phyloP scores from a whole-genome alignment of 2,888 invertebrate genomes.

The Rotaria sp. region DNA sequence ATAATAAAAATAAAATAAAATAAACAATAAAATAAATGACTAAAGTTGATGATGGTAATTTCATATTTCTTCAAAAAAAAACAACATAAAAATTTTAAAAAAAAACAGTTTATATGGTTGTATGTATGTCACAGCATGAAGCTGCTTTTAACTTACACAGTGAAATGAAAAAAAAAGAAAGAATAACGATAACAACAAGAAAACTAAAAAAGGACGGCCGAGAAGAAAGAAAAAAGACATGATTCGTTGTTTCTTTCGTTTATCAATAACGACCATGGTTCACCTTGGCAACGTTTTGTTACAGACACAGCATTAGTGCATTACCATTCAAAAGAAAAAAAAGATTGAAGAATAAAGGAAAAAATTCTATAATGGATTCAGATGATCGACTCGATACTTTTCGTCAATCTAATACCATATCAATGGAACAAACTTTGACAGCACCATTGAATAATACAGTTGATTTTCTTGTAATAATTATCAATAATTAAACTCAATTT shows the following conservation, averaged over 20 bases:
- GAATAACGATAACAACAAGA: neutral
- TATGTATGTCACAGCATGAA: neutral
- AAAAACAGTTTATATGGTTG: neutral
- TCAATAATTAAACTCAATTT: neutral
- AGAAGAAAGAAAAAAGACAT: neutral
- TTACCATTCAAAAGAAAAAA: neutral
- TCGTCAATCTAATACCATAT: neutral
- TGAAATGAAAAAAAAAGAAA: neutral
- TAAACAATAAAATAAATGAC: neutral
- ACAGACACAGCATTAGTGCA: neutral
- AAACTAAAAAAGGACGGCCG: neutral
- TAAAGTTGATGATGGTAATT: neutral
- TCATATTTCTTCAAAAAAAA: neutral
- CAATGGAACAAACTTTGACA: constrained; percentile 21
- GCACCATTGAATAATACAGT: neutral
- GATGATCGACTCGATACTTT: neutral
- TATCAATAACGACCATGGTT: neutral
- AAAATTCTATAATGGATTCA: neutral
- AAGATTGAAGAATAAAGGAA: neutral
- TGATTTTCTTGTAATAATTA: constrained; percentile 13
- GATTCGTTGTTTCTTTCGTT: neutral
- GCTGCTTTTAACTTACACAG: neutral
- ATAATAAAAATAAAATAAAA: neutral
- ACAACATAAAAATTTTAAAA: neutral
- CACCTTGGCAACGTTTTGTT: neutral